phyloP scores from a whole-genome alignment of 2,888 invertebrate genomes.

The Idaea dimidiata region DNA sequence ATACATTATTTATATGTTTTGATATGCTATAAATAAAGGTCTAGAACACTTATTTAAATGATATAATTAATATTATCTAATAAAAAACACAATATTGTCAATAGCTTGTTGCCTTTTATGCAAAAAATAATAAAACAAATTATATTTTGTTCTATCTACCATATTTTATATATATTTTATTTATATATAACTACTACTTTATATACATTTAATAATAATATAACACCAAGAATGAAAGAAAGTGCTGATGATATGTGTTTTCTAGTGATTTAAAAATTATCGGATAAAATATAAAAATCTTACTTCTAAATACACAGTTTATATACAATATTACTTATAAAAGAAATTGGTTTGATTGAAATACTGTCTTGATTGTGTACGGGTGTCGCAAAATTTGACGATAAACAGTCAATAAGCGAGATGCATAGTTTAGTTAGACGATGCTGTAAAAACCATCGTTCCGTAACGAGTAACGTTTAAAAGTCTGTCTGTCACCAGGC shows the following conservation, averaged over 20 bases:
- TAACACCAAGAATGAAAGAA: conserved; percentile 74
- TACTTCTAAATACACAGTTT: conserved; percentile 50
- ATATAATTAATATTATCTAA: neutral
- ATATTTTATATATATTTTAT: conserved; percentile 33
- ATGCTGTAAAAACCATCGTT: too few relatives aligned
- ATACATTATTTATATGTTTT: neutral
- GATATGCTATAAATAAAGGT: neutral
- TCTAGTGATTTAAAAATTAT: conserved; percentile 60
- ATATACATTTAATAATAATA: conserved; percentile 53
- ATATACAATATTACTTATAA: conserved; percentile 55
- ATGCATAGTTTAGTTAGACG: too few relatives aligned
- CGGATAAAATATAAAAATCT: conserved; percentile 63
- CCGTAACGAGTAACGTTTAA: too few relatives aligned
- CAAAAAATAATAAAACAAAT: conserved; percentile 29
- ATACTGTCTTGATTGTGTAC: conserved; percentile 10
- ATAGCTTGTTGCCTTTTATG: conserved; percentile 18
- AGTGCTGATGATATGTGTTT: conserved; percentile 77
- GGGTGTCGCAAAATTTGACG: too few relatives aligned
- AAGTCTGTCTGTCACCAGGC: too few relatives aligned
- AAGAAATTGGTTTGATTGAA: conserved; percentile 32
- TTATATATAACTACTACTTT: conserved; percentile 27
- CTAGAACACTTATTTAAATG: neutral
- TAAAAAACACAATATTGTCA: conserved; percentile 7
- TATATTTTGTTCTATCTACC: conserved; percentile 49
- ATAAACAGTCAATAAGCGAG: too few relatives aligned